Evolutionary conservation across 2,797 vertebrate genomes (phyloP).

Genomic region (Galagoides demidoff): DNA sequence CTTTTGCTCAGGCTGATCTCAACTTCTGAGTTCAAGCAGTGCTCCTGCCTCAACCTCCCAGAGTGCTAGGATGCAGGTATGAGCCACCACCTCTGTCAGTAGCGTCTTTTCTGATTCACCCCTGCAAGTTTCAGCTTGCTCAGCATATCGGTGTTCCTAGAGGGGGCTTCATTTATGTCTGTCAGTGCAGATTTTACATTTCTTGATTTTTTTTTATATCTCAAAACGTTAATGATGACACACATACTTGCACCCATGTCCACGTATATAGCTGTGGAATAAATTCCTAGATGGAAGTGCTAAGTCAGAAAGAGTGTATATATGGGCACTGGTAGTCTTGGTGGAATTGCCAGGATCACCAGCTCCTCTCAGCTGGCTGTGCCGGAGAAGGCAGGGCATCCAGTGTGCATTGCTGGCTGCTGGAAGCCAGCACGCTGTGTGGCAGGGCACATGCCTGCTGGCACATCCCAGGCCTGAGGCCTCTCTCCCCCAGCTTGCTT

Average conservation of each 20-base stretch:
- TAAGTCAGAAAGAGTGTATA: accelerated
- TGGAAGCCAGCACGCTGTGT: background rate
- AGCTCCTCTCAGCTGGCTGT: accelerated
- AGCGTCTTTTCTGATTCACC: too few species aligned
- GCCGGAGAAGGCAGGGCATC: background rate
- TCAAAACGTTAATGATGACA: too few species aligned
- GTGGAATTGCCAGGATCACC: background rate
- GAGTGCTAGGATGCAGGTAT: too few species aligned
- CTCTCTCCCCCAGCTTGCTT: accelerated
- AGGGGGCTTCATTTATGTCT: too few species aligned
- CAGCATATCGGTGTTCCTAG: too few species aligned
- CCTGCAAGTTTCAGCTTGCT: too few species aligned
- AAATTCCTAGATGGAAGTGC: background rate
- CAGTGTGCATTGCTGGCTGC: accelerated
- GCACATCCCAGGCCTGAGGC: background rate
- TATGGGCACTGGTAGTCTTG: background rate
- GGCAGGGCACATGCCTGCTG: background rate
- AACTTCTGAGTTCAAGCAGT: too few species aligned
- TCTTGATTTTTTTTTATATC: too few species aligned
- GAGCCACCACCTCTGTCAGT: too few species aligned
- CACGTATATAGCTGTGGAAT: background rate
- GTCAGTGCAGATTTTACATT: too few species aligned
- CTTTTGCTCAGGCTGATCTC: too few species aligned
- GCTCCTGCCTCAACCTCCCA: too few species aligned
- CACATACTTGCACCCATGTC: accelerated